Evolutionary conservation across 2,888 invertebrate genomes (phyloP), one percentile per base, ranked within the genome.

Genomic region (Acanthosoma haemorrhoidale): DNA sequence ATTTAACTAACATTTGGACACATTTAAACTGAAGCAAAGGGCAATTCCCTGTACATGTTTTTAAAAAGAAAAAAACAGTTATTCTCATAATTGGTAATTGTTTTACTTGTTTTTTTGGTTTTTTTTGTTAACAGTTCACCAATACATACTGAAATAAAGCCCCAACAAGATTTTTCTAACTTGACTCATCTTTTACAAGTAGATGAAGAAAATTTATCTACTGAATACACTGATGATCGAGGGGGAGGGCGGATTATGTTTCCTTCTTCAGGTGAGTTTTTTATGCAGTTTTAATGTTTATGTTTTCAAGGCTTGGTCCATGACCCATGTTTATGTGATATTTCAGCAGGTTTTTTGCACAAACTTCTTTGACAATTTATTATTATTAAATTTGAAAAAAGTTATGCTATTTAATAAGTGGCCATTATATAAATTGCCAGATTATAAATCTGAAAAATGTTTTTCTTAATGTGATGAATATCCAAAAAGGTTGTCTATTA

Each of bases 141-240:
- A 8, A 68, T 76, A 3, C 75, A 75, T 9, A 76, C 77, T 21
- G 79, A 80, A 60, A 74, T 78, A 34, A 75, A 74, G 58, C 69
- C 71, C 61, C 73, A 74, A 29, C 34, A 69, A 60, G 71, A 13
- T 25, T 25, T 21, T 51, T 72, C 74, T 9, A 75, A 74, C 58
- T 69, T 76, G 63, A 75, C 73, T 15, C 75, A 75, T 34, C 71
- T 76, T n/a, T 64, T 76, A 21, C 73, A 74, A 41, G 70, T 74
- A 8, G 73, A 75, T 57, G 51, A 67, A 51, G 51, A 67, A 57
- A 43, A 67, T 18, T 3, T 25, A n/a, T 13, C 16, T 13, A 43
- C 16, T 15, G 51, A 67, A 67, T 67, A 67, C 34, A 29, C 67
- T 21, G 67, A 67, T 31, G 43, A 67, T 11, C 43, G 43, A 9